Evolutionary conservation across 2,113 vertebrate genomes (phyloP), one percentile per base, ranked within the genome.

Genomic region (Oryzias curvinotus): DNA sequence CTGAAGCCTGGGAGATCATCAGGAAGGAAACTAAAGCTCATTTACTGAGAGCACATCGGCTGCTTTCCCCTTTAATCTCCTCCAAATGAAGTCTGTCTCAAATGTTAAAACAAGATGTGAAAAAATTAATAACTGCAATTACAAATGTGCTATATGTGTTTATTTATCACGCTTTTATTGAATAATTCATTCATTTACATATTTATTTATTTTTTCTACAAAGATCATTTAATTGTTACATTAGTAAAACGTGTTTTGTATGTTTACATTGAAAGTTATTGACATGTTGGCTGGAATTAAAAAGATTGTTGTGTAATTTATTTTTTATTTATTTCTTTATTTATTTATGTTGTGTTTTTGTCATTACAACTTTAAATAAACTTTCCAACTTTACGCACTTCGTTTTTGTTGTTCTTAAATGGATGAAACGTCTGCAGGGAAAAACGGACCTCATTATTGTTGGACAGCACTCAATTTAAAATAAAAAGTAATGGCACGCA

Each of bases 1-100:
- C 65, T 52, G 59, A 75, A 52, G 69, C 79, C 55, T 91, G 89
- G 90, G 86, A 90, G 72, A 46, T 85, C 68, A 74, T 89, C 86
- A 57, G 87, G 54, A 65, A 12, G 18, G 57, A 88, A 54, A 55
- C 84, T 13, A 23, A 23, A 43, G 42, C 1, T 17, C 72, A 88
- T 18, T 69, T 91, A 7, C 54, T 28, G 6, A 73, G 57, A 68
- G 51, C 62, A 18, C 64, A 84, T 23, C 62, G 5, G 62, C 84
- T 84, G 78, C 36, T 50, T 53, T 48, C 53, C 25, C 26, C 75
- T 74, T 15, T 72, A 14, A 19, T 68, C 42, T 0, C 3, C 0
- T 0, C 25, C 21, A 19, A 54, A 68, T 78, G 21, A 76, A 51
- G 47, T 0, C 17, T 26, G 23, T 10, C 30, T 36, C 30, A 36